These are phyloP conservation scores for Goniozus legneri DNA, from an alignment of 1,140 invertebrate species.

Conservation along the genomic window DNA sequence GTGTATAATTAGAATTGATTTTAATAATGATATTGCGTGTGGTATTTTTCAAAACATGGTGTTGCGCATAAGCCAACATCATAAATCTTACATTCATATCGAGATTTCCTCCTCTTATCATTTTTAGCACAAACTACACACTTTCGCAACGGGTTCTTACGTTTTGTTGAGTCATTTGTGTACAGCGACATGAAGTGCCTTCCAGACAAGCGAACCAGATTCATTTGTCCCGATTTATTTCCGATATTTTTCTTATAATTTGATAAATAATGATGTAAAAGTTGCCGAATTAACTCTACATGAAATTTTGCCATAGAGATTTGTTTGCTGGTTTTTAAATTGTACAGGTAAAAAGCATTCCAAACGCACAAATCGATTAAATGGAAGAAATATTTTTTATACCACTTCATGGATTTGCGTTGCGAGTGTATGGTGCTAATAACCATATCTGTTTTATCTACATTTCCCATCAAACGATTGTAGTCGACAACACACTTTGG, in stretches of 20 bases:
- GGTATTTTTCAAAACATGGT: slow-evolving; percentile 11
- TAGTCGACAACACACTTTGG: slow-evolving; percentile 40
- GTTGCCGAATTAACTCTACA: slow-evolving; percentile 13
- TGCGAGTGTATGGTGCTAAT: slow-evolving; percentile 28
- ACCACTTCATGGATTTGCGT: slow-evolving; percentile 41
- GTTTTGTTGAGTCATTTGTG: too few relatives aligned
- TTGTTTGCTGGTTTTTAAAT: slow-evolving; percentile 11
- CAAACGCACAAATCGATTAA: slow-evolving; percentile 21
- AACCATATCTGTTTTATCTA: slow-evolving; percentile 39
- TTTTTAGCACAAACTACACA: slow-evolving; percentile 7
- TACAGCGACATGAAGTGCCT: too few relatives aligned
- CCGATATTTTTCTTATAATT: too few relatives aligned
- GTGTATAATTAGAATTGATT: too few relatives aligned
- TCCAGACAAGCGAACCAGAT: too few relatives aligned
- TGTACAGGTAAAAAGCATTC: slow-evolving; percentile 12
- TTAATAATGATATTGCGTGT: slow-evolving; percentile 3
- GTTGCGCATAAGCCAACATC: slow-evolving; percentile 3
- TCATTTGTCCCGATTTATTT: too few relatives aligned
- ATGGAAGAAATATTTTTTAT: slow-evolving; percentile 37
- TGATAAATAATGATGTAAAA: slow-evolving; percentile 9
- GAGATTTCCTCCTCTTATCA: slow-evolving; percentile 5
- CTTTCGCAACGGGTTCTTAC: too few relatives aligned
- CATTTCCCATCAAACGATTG: slow-evolving; percentile 38
- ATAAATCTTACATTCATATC: slow-evolving; percentile 8
- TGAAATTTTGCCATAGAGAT: slow-evolving; percentile 17